Conservation (phyloP, 2,888 invertebrate genomes). For the Dromius quadrimaculatus region DNA sequence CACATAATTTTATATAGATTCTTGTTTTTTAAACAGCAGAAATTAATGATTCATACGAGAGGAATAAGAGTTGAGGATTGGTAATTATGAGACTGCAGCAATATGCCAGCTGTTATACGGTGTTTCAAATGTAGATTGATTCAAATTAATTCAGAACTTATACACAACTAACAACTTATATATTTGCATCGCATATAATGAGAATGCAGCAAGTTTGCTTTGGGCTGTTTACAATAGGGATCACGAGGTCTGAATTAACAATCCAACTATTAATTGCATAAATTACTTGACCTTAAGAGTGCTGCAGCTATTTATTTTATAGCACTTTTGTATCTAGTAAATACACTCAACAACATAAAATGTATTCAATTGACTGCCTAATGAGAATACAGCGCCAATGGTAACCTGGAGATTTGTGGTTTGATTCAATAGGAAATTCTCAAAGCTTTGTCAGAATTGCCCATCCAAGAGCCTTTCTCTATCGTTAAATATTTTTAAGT, state of each 20-base stretch:
- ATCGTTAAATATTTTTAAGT: no score
- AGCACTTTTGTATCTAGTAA: no score
- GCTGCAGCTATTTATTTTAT: no score
- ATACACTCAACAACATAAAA: no score
- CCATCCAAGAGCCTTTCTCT: no score
- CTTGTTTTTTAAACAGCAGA: conserved; percentile 1
- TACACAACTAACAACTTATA: conserved; percentile 43
- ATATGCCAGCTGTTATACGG: conserved; percentile 39
- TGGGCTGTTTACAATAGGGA: conserved; percentile 27
- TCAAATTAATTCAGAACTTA: conserved; percentile 45
- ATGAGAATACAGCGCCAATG: no score
- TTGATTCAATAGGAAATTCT: no score
- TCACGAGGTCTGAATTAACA: conserved; percentile 17
- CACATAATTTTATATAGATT: no score
- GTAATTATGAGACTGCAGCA: conserved; percentile 40
- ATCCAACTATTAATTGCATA: conserved; percentile 22
- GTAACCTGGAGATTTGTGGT: no score
- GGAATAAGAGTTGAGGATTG: not conserved
- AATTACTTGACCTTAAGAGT: no score
- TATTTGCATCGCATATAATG: conserved; percentile 40
- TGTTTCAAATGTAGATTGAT: conserved; percentile 46
- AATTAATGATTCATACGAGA: not conserved
- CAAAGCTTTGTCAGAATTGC: no score
- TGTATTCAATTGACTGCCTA: no score
- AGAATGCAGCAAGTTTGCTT: conserved; percentile 24